Percentiles rank a stretch among this genome's conserved stretches.
These are phyloP conservation scores for Neodiprion lecontei DNA, from an alignment of 1,140 invertebrate species.

Conservation along the genomic window DNA sequence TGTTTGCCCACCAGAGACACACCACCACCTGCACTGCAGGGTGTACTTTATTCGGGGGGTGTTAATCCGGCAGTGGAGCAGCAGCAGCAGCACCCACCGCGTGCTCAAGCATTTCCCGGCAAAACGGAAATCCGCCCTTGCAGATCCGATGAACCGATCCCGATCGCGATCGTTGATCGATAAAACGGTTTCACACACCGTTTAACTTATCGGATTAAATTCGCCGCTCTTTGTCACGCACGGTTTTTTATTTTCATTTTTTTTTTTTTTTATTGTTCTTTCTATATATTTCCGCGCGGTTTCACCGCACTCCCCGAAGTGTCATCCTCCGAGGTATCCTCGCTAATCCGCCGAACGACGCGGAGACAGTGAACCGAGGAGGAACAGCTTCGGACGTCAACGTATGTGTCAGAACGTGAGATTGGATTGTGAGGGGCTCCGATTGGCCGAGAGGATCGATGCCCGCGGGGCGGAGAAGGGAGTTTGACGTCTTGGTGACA, in stretches of 20 bases:
- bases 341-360: too few relatives aligned
- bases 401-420: neutral
- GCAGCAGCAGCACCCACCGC: neutral
- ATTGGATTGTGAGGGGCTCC: neutral
- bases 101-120: neutral
- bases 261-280: neutral
- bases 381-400: too few relatives aligned
- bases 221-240: neutral
- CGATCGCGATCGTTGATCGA: conserved; percentile 9
- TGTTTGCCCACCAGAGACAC: conserved; percentile 60
- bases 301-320: too few relatives aligned
- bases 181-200: too few relatives aligned
- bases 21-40: conserved; percentile 17
- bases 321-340: too few relatives aligned
- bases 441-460: conserved; percentile 1
- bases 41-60: neutral
- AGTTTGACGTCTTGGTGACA: conserved; percentile 5
- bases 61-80: neutral
- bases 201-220: too few relatives aligned
- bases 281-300: too few relatives aligned
- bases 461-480: neutral
- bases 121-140: neutral
- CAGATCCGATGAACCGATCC: neutral
- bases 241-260: neutral
- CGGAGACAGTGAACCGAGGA: too few relatives aligned